A percentile compares a stretch with the other conserved stretches of the same genome.
These are phyloP conservation scores for Apis dorsata DNA, from an alignment of 1,140 invertebrate genomes.

Conservation along the genomic window DNA sequence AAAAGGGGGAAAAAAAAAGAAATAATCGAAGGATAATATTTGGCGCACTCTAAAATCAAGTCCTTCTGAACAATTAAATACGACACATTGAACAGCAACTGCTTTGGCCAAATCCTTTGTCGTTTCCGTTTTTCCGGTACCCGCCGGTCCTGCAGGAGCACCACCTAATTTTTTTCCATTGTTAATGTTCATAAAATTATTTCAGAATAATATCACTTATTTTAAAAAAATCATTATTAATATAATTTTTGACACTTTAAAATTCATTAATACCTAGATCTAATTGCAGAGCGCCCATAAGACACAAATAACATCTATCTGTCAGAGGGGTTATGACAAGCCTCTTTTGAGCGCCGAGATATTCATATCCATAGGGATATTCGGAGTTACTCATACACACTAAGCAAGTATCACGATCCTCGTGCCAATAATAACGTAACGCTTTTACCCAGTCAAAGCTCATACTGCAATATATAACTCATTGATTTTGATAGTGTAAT, in stretches of 20 bases:
- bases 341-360: constrained; percentile 91
- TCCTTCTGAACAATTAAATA: constrained; percentile 94
- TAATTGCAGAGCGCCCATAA: constrained; percentile 93
- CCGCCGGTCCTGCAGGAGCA: constrained; percentile 92
- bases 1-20: no score
- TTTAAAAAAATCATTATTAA: background rate
- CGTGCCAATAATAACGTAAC: constrained; percentile 94
- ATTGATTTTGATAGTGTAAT: background rate
- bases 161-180: constrained; percentile 80
- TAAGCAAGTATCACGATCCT: constrained; percentile 88
- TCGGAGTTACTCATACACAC: constrained; percentile 88
- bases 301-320: constrained; percentile 92
- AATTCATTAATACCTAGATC: constrained; percentile 82
- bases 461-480: constrained; percentile 72
- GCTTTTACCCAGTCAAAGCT: constrained; percentile 95
- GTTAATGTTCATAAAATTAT: background rate
- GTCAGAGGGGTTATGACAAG: constrained; percentile 91
- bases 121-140: constrained; percentile 97
- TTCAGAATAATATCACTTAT: background rate
- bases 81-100: constrained; percentile 91
- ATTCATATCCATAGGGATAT: constrained; percentile 95
- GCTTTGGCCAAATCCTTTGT: constrained; percentile 95
- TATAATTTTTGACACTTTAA: background rate
- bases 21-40: background rate
- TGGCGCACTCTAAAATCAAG: constrained; percentile 84